Conservation (phyloP, 2,113 vertebrate species). For the Rhinichthys klamathensis region DNA sequence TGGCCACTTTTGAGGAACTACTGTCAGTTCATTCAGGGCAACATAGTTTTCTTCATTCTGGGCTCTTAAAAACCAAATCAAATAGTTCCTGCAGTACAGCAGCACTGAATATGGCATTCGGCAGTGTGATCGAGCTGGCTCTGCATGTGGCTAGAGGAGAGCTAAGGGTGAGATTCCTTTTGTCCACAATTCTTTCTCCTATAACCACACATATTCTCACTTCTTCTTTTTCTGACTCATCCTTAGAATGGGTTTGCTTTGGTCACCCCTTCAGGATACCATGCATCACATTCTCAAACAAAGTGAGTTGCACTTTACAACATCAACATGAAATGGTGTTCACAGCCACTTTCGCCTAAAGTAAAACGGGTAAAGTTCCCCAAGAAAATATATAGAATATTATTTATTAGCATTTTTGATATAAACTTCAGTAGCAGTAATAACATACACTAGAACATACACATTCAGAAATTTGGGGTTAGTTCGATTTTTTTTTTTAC, state of each 20-base stretch:
- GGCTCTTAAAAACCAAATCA: slow-evolving; percentile 47
- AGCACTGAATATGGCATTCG: slow-evolving; percentile 74
- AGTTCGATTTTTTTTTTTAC: not conserved
- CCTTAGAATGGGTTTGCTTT: slow-evolving; percentile 93
- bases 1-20: slow-evolving; percentile 87
- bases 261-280: slow-evolving; percentile 90
- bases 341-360: not conserved
- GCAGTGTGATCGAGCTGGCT: slow-evolving; percentile 88
- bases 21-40: slow-evolving; percentile 85
- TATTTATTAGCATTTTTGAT: no score
- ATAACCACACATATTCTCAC: not conserved
- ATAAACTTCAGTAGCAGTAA: no score
- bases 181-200: not conserved
- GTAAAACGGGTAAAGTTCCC: not conserved
- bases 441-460: not conserved
- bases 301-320: slow-evolving; percentile 78
- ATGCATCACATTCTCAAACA: slow-evolving; percentile 85
- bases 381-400: not conserved
- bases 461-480: not conserved
- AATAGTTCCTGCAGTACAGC: slow-evolving; percentile 79
- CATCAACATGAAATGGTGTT: not conserved
- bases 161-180: slow-evolving; percentile 81
- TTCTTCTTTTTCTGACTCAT: not conserved
- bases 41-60: slow-evolving; percentile 75
- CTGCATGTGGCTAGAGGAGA: slow-evolving; percentile 88